Conservation (phyloP, 2,797 vertebrate genomes). For the Typhlichthys eigenmanni region DNA sequence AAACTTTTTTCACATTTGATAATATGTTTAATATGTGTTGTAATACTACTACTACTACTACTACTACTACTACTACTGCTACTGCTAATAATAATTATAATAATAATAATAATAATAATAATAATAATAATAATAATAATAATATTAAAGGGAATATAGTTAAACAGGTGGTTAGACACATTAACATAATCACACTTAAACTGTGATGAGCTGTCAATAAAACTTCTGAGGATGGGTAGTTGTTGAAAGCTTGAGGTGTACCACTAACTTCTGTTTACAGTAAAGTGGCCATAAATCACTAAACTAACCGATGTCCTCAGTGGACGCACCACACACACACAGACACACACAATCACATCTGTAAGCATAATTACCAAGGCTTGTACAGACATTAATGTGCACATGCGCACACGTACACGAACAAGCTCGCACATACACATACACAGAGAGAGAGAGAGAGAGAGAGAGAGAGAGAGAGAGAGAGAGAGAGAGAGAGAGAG, state of each 20-base stretch:
- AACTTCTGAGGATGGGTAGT: slow-evolving; percentile 9
- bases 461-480: slow-evolving; percentile 23
- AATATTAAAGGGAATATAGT: too few species aligned
- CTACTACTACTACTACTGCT: too few species aligned
- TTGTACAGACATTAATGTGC: slow-evolving; percentile 9
- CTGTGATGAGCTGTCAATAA: slow-evolving; percentile 31
- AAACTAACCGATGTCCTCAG: slow-evolving; percentile 8
- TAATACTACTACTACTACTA: too few species aligned
- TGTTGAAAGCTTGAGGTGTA: not conserved
- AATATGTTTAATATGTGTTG: too few species aligned
- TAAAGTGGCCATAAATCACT: slow-evolving; percentile 45
- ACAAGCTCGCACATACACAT: slow-evolving; percentile 8
- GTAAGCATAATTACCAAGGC: slow-evolving; percentile 34
- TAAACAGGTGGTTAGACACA: too few species aligned
- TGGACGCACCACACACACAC: slow-evolving; percentile 14
- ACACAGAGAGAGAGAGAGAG: slow-evolving; percentile 18
- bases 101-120: too few species aligned
- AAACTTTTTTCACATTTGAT: too few species aligned
- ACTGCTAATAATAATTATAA: too few species aligned
- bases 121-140: too few species aligned
- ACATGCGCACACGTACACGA: slow-evolving; percentile 17
- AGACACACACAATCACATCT: slow-evolving; percentile 1
- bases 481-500: slow-evolving; percentile 23
- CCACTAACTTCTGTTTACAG: slow-evolving; percentile 51
- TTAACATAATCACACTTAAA: too few species aligned